Evolutionary conservation across 2,113 vertebrate genomes (phyloP), one percentile per base, ranked within the genome.

Genomic region (Ictidomys tridecemlineatus): DNA sequence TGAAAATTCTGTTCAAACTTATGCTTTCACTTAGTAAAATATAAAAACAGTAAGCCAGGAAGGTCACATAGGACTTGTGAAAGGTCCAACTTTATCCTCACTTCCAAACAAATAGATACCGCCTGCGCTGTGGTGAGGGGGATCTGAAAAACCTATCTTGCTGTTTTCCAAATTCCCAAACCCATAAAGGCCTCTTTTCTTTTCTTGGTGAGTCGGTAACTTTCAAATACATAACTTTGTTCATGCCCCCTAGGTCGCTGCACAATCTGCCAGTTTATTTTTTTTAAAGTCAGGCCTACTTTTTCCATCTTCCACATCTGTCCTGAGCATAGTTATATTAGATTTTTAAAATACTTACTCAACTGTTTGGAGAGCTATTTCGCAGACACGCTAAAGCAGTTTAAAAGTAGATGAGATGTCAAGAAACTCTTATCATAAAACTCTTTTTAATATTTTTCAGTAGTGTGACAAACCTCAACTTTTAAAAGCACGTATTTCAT

Each of bases 401-500:
- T 63, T 63, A 28, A 63, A 63, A 63, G 24, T 63, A 63, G 61
- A 63, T 26, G 61, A 28, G 9, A 28, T 10, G 24, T 28, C 61
- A 39, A 13, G 26, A 74, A 45, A 45, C 24, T 13, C 30, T 58
- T 58, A 56, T 51, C 24, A 4, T 45, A 45, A 45, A 28, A 45
- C 48, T 77, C 79, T 78, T 70, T 26, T 12, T 24, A 65, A 24
- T 32, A 8, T 10, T 18, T 80, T 73, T 94, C 76, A 86, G 80
- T 34, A 22, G 34, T 51, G 65, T 1, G 28, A 87, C 69, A 51
- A 70, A 70, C 30, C 51, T 42, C 16, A 78, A 77, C 53, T 56
- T 94, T 84, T 20, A 93, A 91, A 84, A 76, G n/a, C 53, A 83
- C 18, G 34, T 70, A 32, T 83, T 51, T 87, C 13, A n/a, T 56